Percentiles rank a stretch among this genome's conserved stretches.
Conservation (phyloP, 2,888 invertebrate genomes). For the Ecdyonurus torrentis region DNA sequence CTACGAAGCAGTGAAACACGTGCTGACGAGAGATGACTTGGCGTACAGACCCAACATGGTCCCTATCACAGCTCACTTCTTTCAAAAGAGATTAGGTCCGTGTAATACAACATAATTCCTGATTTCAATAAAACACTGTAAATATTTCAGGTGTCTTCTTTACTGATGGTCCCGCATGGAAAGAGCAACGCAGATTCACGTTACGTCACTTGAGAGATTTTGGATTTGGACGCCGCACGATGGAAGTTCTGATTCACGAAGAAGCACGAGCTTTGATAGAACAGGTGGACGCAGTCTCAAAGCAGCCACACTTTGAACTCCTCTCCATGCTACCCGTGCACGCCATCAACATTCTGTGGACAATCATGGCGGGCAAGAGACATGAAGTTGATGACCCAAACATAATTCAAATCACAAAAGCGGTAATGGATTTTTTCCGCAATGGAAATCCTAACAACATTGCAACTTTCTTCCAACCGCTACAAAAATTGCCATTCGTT, state of each 20-base stretch:
- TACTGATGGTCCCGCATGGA: conserved; percentile 44
- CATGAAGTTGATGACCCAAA: background rate
- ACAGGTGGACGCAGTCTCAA: background rate
- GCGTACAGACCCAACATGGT: conserved; percentile 1
- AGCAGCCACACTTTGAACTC: no score
- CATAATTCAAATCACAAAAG: background rate
- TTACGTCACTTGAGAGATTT: conserved; percentile 46
- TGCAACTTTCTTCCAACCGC: background rate
- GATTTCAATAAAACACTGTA: no score
- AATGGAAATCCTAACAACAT: background rate
- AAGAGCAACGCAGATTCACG: conserved; percentile 45
- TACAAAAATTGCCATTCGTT: background rate
- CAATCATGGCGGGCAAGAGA: conserved; percentile 34
- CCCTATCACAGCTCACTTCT: no score
- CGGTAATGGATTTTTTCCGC: background rate
- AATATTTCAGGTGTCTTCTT: conserved; percentile 43
- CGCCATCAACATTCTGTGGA: conserved; percentile 36
- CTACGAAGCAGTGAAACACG: conserved; percentile 3
- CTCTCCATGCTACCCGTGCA: conserved; percentile 38
- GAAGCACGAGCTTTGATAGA: background rate
- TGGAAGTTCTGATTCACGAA: background rate
- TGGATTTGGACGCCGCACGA: conserved; percentile 48
- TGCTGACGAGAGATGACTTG: conserved; percentile 2
- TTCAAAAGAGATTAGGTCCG: no score
- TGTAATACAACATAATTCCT: no score